A percentile compares a stretch with the other conserved stretches of the same genome.
Conservation (phyloP, 2,888 invertebrate species). For the Chromoteleia sp. region DNA sequence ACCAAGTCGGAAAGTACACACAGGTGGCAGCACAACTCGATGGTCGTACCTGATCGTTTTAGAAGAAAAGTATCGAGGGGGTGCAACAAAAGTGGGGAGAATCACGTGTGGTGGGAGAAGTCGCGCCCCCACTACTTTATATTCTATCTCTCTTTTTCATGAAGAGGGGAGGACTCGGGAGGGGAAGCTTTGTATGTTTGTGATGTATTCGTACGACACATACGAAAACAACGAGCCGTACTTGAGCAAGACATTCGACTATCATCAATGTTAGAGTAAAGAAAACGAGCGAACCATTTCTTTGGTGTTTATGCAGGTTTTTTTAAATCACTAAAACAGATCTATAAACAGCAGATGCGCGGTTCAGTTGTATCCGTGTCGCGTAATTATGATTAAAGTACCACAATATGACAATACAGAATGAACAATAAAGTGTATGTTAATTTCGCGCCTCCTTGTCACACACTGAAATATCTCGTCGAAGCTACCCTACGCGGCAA, state of each 20-base stretch:
- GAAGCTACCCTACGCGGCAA: slow-evolving; percentile 70
- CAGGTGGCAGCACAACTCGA: slow-evolving; percentile 84
- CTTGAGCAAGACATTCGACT: slow-evolving; percentile 49
- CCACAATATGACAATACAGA: slow-evolving; percentile 7
- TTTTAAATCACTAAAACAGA: slow-evolving; percentile 28
- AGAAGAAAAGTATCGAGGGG: slow-evolving; percentile 74
- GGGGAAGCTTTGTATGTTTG: slow-evolving; percentile 49
- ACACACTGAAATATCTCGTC: slow-evolving; percentile 34
- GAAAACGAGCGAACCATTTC: slow-evolving; percentile 38
- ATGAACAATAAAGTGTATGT: slow-evolving; percentile 35
- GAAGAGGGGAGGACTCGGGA: slow-evolving; percentile 36
- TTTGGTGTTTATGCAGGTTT: slow-evolving; percentile 34
- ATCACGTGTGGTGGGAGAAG: slow-evolving; percentile 61
- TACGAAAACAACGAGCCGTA: slow-evolving; percentile 47
- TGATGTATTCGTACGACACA: slow-evolving; percentile 52
- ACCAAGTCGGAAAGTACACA: slow-evolving; percentile 74
- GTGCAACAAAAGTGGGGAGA: slow-evolving; percentile 72
- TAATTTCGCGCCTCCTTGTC: slow-evolving; percentile 54
- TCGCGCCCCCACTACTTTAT: slow-evolving; percentile 39
- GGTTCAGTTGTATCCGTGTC: background rate
- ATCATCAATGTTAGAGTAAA: slow-evolving; percentile 40
- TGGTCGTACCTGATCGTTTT: slow-evolving; percentile 74
- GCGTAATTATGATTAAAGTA: slow-evolving; percentile 20
- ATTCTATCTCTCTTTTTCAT: slow-evolving; percentile 46
- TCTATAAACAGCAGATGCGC: slow-evolving; percentile 9